Evolutionary conservation across 2,888 invertebrate species (phyloP), one percentile per base, ranked within the genome.

Genomic region (Drosophila histrio): DNA sequence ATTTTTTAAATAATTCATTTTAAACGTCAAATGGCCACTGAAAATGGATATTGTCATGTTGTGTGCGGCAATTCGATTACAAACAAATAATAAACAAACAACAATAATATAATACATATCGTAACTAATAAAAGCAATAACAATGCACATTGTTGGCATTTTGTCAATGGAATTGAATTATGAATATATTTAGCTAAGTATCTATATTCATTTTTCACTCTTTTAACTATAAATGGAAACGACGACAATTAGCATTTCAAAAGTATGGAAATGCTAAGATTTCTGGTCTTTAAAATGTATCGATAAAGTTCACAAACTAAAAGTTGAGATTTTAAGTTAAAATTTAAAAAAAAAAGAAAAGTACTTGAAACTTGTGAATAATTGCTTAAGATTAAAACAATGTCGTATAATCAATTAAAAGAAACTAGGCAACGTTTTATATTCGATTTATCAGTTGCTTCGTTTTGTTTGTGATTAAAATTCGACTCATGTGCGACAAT

Each of bases 21-120:
- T 39, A 41, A 58, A 59, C 56, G 46, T 56, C 59, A 64, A 87
- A 81, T 74, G 71, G 71, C 64, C 63, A 72, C 74, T 84, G 71
- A 65, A 83, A 84, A 49, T 84, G 47, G 62, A 84, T 81, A 87
- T 74, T 77, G 81, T 58, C 64, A 70, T 62, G 62, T 84, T 85
- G 59, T 68, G 74, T 80, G 65, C 60, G 61, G 66, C 77, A 65
- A 83, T 84, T 87, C 62, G 60, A 86, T 87, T 80, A 77, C 30
- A 59, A 64, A 34, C 50, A 58, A 36, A 38, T 50, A 39, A 26
- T 19, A 52, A 60, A 26, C 9, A 19, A 39, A 17, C 19, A 32
- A 43, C 17, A 57, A 58, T 41, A 41, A 50, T 36, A 54, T 11
- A 38, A 28, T 70, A 22, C 43, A 62, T 44, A n/a, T n/a, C n/a